Evolutionary conservation across 2,113 vertebrate species (phyloP).

Genomic region (Hemiprocne comata): DNA sequence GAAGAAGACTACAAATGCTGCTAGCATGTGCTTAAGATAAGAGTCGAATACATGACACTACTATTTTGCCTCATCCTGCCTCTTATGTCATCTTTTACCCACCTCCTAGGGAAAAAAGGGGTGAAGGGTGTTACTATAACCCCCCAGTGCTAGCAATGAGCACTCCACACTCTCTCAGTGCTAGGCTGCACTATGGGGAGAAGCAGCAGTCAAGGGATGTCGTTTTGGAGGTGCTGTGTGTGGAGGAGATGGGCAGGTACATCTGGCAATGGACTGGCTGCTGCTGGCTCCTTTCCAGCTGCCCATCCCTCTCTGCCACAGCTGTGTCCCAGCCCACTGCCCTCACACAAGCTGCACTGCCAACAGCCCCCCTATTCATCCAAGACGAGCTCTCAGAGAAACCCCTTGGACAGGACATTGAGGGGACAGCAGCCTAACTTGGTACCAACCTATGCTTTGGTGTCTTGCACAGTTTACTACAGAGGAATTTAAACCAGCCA

Average conservation of each 20-base stretch:
- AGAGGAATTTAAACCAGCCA: not conserved
- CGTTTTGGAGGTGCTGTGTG: rapidly evolving
- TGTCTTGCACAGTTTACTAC: not conserved
- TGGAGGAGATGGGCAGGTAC: not conserved
- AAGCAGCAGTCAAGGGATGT: not conserved
- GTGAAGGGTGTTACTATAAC: not conserved
- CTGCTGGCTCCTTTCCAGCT: not conserved
- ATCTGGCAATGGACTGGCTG: not conserved
- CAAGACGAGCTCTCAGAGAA: not conserved
- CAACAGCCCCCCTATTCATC: not conserved
- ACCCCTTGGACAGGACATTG: not conserved
- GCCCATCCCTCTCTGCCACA: not conserved
- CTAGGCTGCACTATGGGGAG: not conserved
- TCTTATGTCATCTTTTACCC: not conserved
- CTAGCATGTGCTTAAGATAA: not conserved
- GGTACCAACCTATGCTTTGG: not conserved
- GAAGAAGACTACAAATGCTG: not conserved
- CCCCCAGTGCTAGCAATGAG: not conserved
- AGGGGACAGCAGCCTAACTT: not conserved
- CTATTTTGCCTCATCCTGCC: not conserved
- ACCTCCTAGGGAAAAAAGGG: not conserved
- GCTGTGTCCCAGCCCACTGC: not conserved
- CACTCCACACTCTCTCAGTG: not conserved
- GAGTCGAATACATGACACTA: not conserved
- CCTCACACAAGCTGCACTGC: not conserved